Evolutionary conservation across 2,797 vertebrate species (phyloP).

Genomic region (Muscicapa comitata): DNA sequence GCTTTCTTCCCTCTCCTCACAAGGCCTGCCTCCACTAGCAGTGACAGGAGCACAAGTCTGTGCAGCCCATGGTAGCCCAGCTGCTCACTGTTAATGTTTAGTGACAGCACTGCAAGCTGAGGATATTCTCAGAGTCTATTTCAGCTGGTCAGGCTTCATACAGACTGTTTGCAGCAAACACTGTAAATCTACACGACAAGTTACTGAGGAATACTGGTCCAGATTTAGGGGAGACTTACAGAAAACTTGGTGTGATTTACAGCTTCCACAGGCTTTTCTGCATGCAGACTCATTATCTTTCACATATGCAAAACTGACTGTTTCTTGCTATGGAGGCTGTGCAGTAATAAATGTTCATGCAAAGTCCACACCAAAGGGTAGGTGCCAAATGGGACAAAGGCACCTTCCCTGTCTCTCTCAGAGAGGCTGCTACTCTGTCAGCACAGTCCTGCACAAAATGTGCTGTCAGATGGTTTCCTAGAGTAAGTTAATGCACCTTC

Average conservation of each 20-base stretch:
- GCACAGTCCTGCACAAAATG: neutral
- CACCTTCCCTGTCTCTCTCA: neutral
- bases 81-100: slow-evolving; percentile 32
- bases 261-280: neutral
- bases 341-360: neutral
- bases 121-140: slow-evolving; percentile 7
- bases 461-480: slow-evolving; percentile 7
- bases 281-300: neutral
- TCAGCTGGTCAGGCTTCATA: neutral
- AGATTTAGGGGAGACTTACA: neutral
- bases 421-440: neutral
- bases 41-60: neutral
- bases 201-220: neutral
- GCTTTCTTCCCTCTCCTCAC: neutral
- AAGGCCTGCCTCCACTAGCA: neutral
- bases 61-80: neutral
- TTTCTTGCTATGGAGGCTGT: neutral
- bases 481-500: neutral
- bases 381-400: accelerated
- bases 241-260: neutral
- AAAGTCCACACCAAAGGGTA: neutral
- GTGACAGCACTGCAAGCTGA: slow-evolving; percentile 28
- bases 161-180: neutral
- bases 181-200: neutral
- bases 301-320: neutral